Percentiles rank a stretch among this genome's conserved stretches.
Evolutionary conservation across 2,797 vertebrate genomes (phyloP).

Genomic region (Coracias cyanogaster): DNA sequence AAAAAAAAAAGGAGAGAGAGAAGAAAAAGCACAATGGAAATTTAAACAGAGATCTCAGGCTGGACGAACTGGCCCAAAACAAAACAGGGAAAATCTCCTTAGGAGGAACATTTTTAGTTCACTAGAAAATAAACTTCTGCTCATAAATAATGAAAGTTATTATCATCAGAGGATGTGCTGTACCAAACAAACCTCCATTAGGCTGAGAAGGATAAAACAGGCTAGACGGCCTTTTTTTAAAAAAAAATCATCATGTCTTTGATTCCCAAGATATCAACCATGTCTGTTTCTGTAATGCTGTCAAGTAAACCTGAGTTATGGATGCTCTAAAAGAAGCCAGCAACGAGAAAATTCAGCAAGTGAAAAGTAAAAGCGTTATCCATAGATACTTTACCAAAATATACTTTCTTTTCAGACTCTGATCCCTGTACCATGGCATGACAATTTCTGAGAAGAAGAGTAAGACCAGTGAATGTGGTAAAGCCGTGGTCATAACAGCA

Average conservation of each 20-base stretch:
- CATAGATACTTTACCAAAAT: background rate
- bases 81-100: slow-evolving; percentile 7
- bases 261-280: slow-evolving; percentile 63
- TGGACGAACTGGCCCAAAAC: background rate
- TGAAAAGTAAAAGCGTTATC: background rate
- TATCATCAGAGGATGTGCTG: slow-evolving; percentile 67
- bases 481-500: background rate
- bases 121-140: slow-evolving; percentile 61
- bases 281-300: slow-evolving; percentile 68
- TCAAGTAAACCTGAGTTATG: slow-evolving; percentile 69
- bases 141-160: slow-evolving; percentile 67
- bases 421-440: background rate
- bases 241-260: slow-evolving; percentile 53
- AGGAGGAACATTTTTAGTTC: slow-evolving; percentile 32
- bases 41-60: slow-evolving; percentile 8
- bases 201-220: slow-evolving; percentile 64
- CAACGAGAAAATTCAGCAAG: slow-evolving; percentile 35
- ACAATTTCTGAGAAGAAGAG: background rate
- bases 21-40: background rate
- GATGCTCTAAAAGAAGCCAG: slow-evolving; percentile 51
- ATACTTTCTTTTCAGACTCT: background rate
- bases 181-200: slow-evolving; percentile 73
- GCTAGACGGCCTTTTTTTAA: slow-evolving; percentile 32
- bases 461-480: background rate
- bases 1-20: background rate